Evolutionary conservation across 2,888 invertebrate species (phyloP), one percentile per base, ranked within the genome.

Genomic region (Apodemia mormo): DNA sequence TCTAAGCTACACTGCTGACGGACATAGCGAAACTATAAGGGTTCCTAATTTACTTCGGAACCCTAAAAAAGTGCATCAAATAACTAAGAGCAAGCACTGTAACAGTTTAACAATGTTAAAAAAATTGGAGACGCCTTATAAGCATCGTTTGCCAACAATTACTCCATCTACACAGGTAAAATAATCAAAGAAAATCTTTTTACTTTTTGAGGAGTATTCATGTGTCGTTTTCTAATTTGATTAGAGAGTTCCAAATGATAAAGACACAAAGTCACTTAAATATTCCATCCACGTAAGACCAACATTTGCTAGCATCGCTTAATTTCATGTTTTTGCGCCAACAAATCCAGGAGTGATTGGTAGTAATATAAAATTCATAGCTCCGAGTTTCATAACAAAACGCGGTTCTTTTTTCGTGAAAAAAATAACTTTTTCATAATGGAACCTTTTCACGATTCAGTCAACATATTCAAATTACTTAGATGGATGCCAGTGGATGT

Each of bases 351-450:
- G 12, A 30, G 58, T 33, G 61, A 61, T 37, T 58, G 58, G 7
- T 12, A 37, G 58, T 61, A 33, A 61, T 33, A 61, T 33, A 61
- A 33, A 33, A 61, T 61, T 61, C 61, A 61, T 61, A 61, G 30
- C 61, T 61, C 14, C 30, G 2, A 61, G 61, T 61, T 61, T 30
- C 33, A 30, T 52, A 52, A 52, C 52, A 49, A 7, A 7, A 52
- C 52, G 14, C 7, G 52, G 52, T 52, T n/a, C 52, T 58, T 58
- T 58, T 30, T 58, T 8, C n/a, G 30, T 58, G 58, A 10, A 29
- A 56, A 56, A 56, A 49, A 58, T 58, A 30, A 30, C 30, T 58
- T 58, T 58, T 58, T 58, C 30, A 58, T 30, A 58, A 58, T 58
- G 8, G 10, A 58, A 30, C 30, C 30, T 30, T 30, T 58, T 58